Evolutionary conservation across 1,140 invertebrate genomes (phyloP), one percentile per base, ranked within the genome.

Genomic region (Tachypleus tridentatus): DNA sequence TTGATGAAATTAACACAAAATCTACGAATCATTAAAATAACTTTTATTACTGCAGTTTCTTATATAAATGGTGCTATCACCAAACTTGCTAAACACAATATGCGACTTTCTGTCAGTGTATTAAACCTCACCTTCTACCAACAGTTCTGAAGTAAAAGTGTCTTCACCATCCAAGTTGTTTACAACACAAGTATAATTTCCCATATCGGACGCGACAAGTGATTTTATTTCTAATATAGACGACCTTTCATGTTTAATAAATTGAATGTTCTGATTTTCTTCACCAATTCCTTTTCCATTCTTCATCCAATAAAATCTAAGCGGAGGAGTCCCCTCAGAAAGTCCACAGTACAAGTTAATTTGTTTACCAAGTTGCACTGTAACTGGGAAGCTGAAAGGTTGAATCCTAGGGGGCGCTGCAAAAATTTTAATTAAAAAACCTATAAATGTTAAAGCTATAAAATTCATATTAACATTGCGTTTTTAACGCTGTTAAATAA

Each of bases 121-220:
- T 29, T 29, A 29, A 29, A 29, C 29, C 64, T 58, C 48, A 72
- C 70, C 69, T 63, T 72, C 65, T 7, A 70, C 61, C 7, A 58
- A 5, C 49, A 75, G 65, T 4, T 58, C 62, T 3, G 71, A 71
- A 8, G 71, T 70, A 54, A 71, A 59, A 53, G 57, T 69, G 51
- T 67, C 67, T 29, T 63, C 51, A 5, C 72, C 73, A 47, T 67
- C 68, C 4, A 64, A 49, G 57, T 74, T 74, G 49, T 60, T 66
- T n/a, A 68, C 73, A 47, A 62, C 56, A 63, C 73, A 74, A 4
- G 73, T 73, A 61, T 73, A 74, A 51, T 69, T 67, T 0, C 72
- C 73, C n/a, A 67, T 63, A 63, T 74, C 66, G 7, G 53, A n/a
- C 6, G 62, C 50, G n/a, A n/a, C n/a, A 8, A n/a, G 7, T n/a